Base-by-base conservation (phyloP, 1,140 invertebrate genomes). In the Parasteatoda tepidariorum region DNA sequence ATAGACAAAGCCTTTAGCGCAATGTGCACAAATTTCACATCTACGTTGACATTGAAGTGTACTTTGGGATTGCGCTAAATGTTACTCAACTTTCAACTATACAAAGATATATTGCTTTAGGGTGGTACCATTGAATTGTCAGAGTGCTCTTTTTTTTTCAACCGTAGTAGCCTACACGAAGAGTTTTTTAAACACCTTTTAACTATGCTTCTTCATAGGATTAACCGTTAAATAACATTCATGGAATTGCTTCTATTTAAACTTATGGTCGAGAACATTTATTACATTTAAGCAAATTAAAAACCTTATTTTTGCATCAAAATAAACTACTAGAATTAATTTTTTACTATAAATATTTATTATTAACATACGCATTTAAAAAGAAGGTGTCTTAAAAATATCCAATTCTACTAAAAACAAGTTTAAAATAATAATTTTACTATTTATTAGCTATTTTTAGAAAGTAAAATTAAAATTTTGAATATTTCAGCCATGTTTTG, bases 61-160 rank as follows among this genome's bases (percentile, higher is more conserved):
- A 74, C 62, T 74, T 73, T 66, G 81, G 81, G 81, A 67, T 73
- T 83, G 81, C 81, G 70, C 81, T 83, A 83, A 83, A 74, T 57
- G 54, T 64, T 55, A 73, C 54, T 82, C 55, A 67, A 83, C 59
- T 74, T 67, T 22, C 68, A 83, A 73, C 81, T 83, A 83, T 83
- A 83, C 81, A 83, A 83, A 83, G 81, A 83, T 83, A n/a, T n/a
- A 83, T 83, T 83, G 81, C 81, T 83, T 34, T 73, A 38, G 81
- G 59, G 68, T 83, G 81, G 74, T 82, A 82, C 55, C 66, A 71
- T 38, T 75, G 55, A 75, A 62, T 71, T 82, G 67, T 64, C 66
- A 82, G 68, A 82, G 78, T 82, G 78, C 78, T 70, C 76, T 62
- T 75, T 79, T 78, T 71, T 41, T 64, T 67, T 41, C 64, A 78